Percentiles rank a stretch among this genome's conserved stretches.
phyloP scores from a whole-genome alignment of 2,888 invertebrate genomes.

The Volucella bombylans region DNA sequence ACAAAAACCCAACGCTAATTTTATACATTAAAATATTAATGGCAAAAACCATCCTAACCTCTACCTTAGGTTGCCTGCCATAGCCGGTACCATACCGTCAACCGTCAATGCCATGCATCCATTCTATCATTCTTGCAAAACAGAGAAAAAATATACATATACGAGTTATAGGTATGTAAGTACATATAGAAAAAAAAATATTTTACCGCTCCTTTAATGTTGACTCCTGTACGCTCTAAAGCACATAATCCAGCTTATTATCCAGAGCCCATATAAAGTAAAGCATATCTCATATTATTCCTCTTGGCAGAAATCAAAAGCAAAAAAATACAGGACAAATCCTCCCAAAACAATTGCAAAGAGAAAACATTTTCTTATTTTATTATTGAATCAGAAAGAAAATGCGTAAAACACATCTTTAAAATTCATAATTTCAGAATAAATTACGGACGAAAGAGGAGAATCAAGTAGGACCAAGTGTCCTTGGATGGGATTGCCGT shows the following conservation, averaged over 20 bases:
- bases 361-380: neutral
- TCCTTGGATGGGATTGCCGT: neutral
- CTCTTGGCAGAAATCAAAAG: neutral
- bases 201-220: constrained; percentile 47
- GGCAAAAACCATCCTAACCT: constrained; percentile 28
- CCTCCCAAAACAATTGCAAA: neutral
- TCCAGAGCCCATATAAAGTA: constrained; percentile 25
- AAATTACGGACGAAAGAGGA: neutral
- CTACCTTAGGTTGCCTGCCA: neutral
- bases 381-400: constrained; percentile 40
- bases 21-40: constrained; percentile 39
- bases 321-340: neutral
- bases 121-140: constrained; percentile 1
- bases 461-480: too few relatives aligned
- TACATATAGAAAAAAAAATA: neutral
- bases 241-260: constrained; percentile 44
- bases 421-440: constrained; percentile 44
- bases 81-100: too few relatives aligned
- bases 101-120: neutral
- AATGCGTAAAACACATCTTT: constrained; percentile 48
- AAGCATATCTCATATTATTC: neutral
- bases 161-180: too few relatives aligned
- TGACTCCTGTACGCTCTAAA: constrained; percentile 28
- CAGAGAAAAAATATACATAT: neutral
- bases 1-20: constrained; percentile 29